Evolutionary conservation across 2,113 vertebrate species (phyloP), one percentile per base, ranked within the genome.

Genomic region (Onychorhynchus coronatus): DNA sequence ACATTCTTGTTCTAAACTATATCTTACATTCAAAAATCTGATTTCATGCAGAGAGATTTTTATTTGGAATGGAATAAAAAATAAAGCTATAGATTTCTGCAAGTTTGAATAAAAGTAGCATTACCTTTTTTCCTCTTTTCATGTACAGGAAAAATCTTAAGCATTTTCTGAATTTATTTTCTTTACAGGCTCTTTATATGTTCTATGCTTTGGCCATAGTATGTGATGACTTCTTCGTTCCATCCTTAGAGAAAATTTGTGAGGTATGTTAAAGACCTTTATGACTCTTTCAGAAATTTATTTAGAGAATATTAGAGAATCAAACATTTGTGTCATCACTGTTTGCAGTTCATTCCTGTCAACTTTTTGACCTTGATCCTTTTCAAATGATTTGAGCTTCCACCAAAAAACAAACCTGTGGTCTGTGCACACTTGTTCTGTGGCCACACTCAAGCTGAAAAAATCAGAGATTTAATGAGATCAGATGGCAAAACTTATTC

Each of bases 191-290:
- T 46, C 98, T 99, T 91, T 99, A 99, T 97, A 99, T 99, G 99
- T 99, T 99, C 95, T 98, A 99, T 76, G 99, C 99, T 47, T 98
- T 99, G 96, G 99, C 99, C 82, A 99, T 99, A 70, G 98, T 99
- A 44, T 99, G 99, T 8, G 99, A 99, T 14, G 99, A 99, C 97
- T 99, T 99, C 98, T 99, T 99, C 90, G 99, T 99, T 89, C 99
- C 99, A 1, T 98, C 99, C 22, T 98, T 99, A 76, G 99, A 99
- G 97, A 99, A 99, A 97, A 99, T 99, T 95, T 99, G 99, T 76
- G 99, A 99, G 99, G 99, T 99, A 97, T 8, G 97, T 92, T 55
- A 67, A 68, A 47, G 2, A 86, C 61, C 41, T 62, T 63, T 37
- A 52, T 53, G 74, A 21, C 30, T 70, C 11, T 49, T 92, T 22